phyloP scores from a whole-genome alignment of 2,888 invertebrate genomes.

The Machimus rusticus region DNA sequence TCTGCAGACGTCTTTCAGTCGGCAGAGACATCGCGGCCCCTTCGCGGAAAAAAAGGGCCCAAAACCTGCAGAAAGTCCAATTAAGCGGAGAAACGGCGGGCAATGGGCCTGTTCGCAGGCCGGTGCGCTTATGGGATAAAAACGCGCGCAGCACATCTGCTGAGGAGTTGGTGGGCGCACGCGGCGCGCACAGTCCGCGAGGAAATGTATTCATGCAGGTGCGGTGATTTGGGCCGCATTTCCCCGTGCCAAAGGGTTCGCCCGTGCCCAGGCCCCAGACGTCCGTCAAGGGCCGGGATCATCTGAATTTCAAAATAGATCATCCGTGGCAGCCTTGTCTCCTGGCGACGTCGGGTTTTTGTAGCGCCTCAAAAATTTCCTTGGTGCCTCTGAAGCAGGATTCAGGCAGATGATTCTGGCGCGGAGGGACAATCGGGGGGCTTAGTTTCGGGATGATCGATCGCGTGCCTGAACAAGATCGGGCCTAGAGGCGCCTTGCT shows the following conservation, averaged over 20 bases:
- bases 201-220: constrained; percentile 34
- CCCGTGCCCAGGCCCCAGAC: not conserved
- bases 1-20: not conserved
- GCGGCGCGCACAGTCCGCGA: not conserved
- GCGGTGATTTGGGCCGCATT: constrained; percentile 16
- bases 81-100: not conserved
- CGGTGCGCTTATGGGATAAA: constrained; percentile 52
- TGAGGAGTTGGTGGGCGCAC: constrained; percentile 45
- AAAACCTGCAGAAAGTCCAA: not conserved
- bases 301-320: constrained; percentile 38
- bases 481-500: constrained; percentile 23
- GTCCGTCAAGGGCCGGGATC: not conserved
- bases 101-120: constrained; percentile 50
- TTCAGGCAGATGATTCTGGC: not conserved
- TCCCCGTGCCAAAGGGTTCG: constrained; percentile 17
- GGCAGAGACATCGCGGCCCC: not conserved
- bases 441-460: constrained; percentile 23
- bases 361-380: not conserved
- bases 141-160: constrained; percentile 55
- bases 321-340: constrained; percentile 20
- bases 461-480: constrained; percentile 42
- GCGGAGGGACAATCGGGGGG: not conserved
- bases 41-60: not conserved
- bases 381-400: not conserved
- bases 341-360: not conserved